Conservation (phyloP, 2,113 vertebrate genomes). For the Protomyctophum bolini region DNA sequence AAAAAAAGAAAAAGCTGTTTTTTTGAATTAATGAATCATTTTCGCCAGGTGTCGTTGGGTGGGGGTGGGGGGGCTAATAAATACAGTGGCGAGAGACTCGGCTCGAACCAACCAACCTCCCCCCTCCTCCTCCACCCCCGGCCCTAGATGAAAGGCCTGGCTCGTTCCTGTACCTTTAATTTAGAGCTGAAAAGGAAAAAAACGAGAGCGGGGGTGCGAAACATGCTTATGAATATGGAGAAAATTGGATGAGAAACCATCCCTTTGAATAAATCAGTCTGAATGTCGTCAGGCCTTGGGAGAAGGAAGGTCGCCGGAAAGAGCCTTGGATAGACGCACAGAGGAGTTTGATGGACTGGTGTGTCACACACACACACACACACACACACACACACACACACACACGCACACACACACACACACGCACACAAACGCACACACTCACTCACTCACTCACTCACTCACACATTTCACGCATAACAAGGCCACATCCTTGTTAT, state of each 20-base stretch:
- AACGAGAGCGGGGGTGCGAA: slow-evolving; percentile 77
- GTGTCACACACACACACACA: neutral
- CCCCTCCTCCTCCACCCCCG: slow-evolving; percentile 61
- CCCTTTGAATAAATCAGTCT: slow-evolving; percentile 78
- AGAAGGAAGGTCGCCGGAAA: slow-evolving; percentile 71
- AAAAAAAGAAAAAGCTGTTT: slow-evolving; percentile 82
- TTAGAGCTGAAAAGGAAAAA: slow-evolving; percentile 80
- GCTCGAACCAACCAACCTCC: slow-evolving; percentile 48
- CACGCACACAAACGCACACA: neutral
- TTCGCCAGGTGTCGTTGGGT: slow-evolving; percentile 78
- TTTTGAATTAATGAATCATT: slow-evolving; percentile 83
- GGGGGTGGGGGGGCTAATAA: slow-evolving; percentile 55
- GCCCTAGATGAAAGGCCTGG: slow-evolving; percentile 81
- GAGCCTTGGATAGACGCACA: slow-evolving; percentile 72
- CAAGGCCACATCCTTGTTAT: too few species aligned
- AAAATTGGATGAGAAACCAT: slow-evolving; percentile 77
- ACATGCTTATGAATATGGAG: slow-evolving; percentile 81
- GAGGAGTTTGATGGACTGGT: slow-evolving; percentile 50
- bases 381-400: neutral
- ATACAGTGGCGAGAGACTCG: slow-evolving; percentile 71
- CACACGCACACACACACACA: neutral
- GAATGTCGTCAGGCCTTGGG: slow-evolving; percentile 74
- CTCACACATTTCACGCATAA: too few species aligned
- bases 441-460: neutral
- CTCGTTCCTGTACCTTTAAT: slow-evolving; percentile 83